A percentile compares a stretch with the other conserved stretches of the same genome.
Evolutionary conservation across 2,888 invertebrate species (phyloP).

Genomic region (Eurytoma adleriae): DNA sequence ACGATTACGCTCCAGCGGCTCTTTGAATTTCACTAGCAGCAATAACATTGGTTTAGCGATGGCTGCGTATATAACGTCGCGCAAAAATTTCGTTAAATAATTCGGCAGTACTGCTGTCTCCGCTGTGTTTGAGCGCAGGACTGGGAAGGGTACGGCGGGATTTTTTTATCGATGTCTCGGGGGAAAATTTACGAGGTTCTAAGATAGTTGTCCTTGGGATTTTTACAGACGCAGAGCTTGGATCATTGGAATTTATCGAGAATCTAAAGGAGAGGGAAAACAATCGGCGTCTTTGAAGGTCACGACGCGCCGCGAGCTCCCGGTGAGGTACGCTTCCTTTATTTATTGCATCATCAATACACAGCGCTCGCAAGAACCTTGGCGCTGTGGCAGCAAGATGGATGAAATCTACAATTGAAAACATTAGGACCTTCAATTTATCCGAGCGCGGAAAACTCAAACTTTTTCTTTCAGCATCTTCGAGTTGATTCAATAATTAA

Average conservation of each 20-base stretch:
- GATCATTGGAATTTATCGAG: neutral
- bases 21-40: neutral
- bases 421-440: too few species aligned
- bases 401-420: too few species aligned
- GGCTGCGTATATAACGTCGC: neutral
- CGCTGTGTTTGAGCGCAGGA: too few species aligned
- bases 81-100: too few species aligned
- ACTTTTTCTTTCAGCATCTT: too few species aligned
- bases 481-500: too few species aligned
- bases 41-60: neutral
- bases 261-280: neutral
- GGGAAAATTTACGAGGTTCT: too few species aligned
- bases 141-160: too few species aligned
- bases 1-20: neutral
- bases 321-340: slow-evolving; percentile 39
- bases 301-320: slow-evolving; percentile 53
- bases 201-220: neutral
- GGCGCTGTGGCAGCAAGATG: too few species aligned
- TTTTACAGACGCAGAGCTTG: neutral
- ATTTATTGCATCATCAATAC: neutral
- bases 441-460: too few species aligned
- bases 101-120: too few species aligned
- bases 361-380: neutral
- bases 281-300: slow-evolving; percentile 28
- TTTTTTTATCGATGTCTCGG: too few species aligned